Percentiles rank a stretch among this genome's conserved stretches.
phyloP scores from a whole-genome alignment of 2,113 vertebrate species.

The Amazona guildingii region DNA sequence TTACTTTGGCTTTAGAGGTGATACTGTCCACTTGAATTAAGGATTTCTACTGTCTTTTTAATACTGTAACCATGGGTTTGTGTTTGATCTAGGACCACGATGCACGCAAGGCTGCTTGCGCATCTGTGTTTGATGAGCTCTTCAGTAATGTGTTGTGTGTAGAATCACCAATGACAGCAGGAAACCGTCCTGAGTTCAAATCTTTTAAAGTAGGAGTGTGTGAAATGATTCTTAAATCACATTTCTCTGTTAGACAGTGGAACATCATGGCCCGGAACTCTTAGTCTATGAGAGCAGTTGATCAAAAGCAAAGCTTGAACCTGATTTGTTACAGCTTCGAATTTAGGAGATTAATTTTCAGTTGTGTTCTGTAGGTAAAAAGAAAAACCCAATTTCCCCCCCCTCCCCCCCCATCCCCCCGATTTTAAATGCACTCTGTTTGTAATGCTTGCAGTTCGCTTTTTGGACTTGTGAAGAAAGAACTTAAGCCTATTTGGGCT shows the following conservation, averaged over 20 bases:
- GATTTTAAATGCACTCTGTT: background rate
- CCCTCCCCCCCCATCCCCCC: background rate
- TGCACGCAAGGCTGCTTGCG: background rate
- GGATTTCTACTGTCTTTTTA: conserved; percentile 61
- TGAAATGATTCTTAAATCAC: conserved; percentile 14
- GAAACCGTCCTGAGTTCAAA: conserved; percentile 28
- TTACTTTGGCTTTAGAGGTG: conserved; percentile 70
- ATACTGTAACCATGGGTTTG: conserved; percentile 50
- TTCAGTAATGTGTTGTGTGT: conserved; percentile 10
- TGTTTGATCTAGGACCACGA: conserved; percentile 52
- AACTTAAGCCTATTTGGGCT: conserved; percentile 7
- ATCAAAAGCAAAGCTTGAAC: conserved; percentile 20
- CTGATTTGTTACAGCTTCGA: background rate
- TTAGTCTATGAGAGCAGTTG: background rate
- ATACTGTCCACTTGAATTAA: conserved; percentile 65
- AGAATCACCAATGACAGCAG: background rate
- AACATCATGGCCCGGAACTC: background rate
- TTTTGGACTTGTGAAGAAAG: conserved; percentile 19
- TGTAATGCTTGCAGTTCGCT: conserved; percentile 8
- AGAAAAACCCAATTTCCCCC: background rate
- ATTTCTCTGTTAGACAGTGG: background rate
- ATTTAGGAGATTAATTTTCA: conserved; percentile 24
- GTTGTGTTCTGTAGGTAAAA: background rate
- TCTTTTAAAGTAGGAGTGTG: background rate
- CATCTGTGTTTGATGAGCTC: conserved; percentile 12